Evolutionary conservation across 2,888 invertebrate genomes (phyloP), one percentile per base, ranked within the genome.

Genomic region (Polia nebulosa): DNA sequence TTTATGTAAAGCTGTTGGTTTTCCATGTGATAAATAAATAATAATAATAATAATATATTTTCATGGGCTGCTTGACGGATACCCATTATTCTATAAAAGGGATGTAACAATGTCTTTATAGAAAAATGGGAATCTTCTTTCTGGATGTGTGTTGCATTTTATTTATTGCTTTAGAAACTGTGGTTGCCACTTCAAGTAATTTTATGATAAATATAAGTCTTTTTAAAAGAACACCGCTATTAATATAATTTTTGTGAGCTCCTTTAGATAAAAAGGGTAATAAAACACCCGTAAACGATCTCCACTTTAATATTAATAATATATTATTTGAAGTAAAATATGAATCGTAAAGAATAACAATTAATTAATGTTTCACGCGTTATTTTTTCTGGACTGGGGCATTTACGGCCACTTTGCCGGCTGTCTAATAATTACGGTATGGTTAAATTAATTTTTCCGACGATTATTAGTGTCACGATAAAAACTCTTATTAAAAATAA

Each of bases 401-500:
- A 55, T 66, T 66, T 58, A 66, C 63, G 20, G 59, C 57, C 62
- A 64, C 61, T 71, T 64, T 63, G 57, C 78, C 58, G 75, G 70
- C 73, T 68, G 68, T 78, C 77, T 79, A 80, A 82, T 82, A 82
- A 82, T 82, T 83, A 82, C 73, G 61, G 72, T 73, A 59, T 64
- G 72, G 72, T 78, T 83, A 81, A 88, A 85, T 87, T 85, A 85
- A 83, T 85, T 85, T 86, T 72, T 73, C 72, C 53, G 61, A 73
- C 68, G 85, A 88, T 88, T 87, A 89, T 89, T 88, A 88, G 83
- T 85, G 86, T 86, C 87, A 82, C 76, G 72, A 87, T 87, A 91
- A 90, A 90, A 88, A 86, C 81, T 80, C 87, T 92, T 91, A 92
- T 93, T 93, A 91, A 92, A 93, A 92, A 91, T 90, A 92, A 91